Conservation (phyloP, 2,888 invertebrate genomes). For the Petrolisthes manimaculis region DNA sequence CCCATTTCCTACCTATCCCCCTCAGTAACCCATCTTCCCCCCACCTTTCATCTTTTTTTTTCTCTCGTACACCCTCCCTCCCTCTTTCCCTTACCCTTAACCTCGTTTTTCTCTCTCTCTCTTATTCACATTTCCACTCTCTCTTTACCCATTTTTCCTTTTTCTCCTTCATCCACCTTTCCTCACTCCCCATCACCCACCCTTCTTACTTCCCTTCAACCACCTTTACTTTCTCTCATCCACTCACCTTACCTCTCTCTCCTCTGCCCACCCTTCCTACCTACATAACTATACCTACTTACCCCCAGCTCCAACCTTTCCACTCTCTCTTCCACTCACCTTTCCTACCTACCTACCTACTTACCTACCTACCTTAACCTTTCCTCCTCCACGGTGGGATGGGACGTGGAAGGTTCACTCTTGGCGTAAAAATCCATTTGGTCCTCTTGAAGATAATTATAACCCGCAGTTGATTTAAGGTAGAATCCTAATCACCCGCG, state of each 20-base stretch:
- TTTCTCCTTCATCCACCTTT: not conserved
- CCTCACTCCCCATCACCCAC: not conserved
- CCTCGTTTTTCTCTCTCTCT: not conserved
- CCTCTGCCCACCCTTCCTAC: not conserved
- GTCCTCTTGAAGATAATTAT: constrained; percentile 37
- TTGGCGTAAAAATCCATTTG: constrained; percentile 22
- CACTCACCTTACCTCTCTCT: not conserved
- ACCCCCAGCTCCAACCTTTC: not conserved
- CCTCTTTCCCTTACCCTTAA: not conserved
- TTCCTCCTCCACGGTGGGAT: not conserved
- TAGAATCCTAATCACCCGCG: constrained; percentile 29
- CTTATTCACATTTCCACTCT: not conserved
- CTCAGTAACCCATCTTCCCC: not conserved
- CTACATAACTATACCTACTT: no score
- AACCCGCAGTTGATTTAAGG: constrained; percentile 41
- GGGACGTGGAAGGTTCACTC: not conserved
- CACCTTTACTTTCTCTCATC: not conserved
- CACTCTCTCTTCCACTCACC: not conserved
- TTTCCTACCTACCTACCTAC: not conserved
- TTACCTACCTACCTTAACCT: not conserved
- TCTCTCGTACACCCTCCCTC: not conserved
- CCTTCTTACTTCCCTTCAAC: not conserved
- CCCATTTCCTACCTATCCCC: not conserved
- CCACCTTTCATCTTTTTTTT: not conserved
- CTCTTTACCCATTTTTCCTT: no score